Evolutionary conservation across 2,113 vertebrate species (phyloP), one percentile per base, ranked within the genome.

Genomic region (Tetrao urogallus): DNA sequence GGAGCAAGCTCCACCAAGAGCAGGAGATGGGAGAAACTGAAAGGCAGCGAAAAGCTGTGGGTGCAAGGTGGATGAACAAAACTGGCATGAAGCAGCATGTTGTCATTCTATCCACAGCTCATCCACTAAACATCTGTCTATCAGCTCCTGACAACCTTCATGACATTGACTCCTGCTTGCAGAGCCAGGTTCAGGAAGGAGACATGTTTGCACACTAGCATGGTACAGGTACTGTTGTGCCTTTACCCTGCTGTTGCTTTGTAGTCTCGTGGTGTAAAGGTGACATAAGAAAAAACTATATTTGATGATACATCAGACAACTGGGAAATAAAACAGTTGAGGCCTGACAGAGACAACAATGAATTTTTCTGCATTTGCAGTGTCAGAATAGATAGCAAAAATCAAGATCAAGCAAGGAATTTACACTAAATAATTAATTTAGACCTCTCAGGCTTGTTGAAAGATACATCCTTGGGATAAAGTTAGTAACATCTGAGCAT

Each of bases 371-470:
- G 61, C 13, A 65, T 66, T 81, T 94, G 42, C 45, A 60, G 45
- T 83, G 82, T 78, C 82, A 92, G 57, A 81, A 6, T 75, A 43
- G 12, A 86, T 77, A 32, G 60, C 32, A 60, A 83, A 88, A 73
- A 36, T 0, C 50, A 94, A 88, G 52, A 90, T 70, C 76, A 88
- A 84, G 54, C 32, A 43, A 38, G 61, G 15, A 92, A 81, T 28
- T 90, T 72, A 40, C 1, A 67, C 69, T 91, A 92, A 96, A 90
- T 93, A 91, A 94, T 71, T 77, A 34, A 93, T 90, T 88, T 74
- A 88, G 65, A 82, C 48, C 43, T 88, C 52, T 15, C 48, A 84
- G 63, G 24, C 65, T 86, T 73, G 70, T 79, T 86, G 82, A 83
- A 96, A 85, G 43, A 91, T 57, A 32, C 14, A 82, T 65, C 20